These are phyloP conservation scores for Myxocyprinus asiaticus DNA, from an alignment of 2,113 vertebrate species.

Conservation along the genomic window DNA sequence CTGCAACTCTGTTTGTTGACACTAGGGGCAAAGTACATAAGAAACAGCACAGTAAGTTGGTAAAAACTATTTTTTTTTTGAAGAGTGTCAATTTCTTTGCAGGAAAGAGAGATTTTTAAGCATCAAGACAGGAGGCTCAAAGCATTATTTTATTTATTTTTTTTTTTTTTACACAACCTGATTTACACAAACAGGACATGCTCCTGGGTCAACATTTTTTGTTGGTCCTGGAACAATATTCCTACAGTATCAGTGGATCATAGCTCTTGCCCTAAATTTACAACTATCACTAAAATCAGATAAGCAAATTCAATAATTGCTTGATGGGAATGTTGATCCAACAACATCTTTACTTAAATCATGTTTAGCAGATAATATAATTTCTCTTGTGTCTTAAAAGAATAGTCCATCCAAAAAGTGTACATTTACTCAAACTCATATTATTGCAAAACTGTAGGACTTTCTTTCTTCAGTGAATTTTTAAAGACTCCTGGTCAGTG, in stretches of 20 bases:
- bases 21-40: too few relatives aligned
- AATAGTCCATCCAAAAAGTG: too few relatives aligned
- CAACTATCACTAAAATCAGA: not conserved
- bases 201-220: not conserved
- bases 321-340: not conserved
- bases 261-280: too few relatives aligned
- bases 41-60: not conserved
- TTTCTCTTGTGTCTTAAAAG: not conserved
- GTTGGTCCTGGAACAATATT: too few relatives aligned
- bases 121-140: conserved; percentile 30
- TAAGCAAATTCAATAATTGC: not conserved
- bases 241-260: too few relatives aligned
- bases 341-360: not conserved
- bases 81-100: not conserved
- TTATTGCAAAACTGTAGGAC: too few relatives aligned
- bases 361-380: not conserved
- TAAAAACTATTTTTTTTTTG: not conserved
- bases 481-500: too few relatives aligned
- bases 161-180: not conserved
- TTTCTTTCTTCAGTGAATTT: too few relatives aligned
- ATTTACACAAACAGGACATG: not conserved
- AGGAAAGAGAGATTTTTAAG: conserved; percentile 50
- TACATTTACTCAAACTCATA: too few relatives aligned
- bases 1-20: too few relatives aligned
- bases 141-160: conserved; percentile 52